Base-by-base conservation (phyloP, 2,888 invertebrate species). In the Eristalinus aeneus region DNA sequence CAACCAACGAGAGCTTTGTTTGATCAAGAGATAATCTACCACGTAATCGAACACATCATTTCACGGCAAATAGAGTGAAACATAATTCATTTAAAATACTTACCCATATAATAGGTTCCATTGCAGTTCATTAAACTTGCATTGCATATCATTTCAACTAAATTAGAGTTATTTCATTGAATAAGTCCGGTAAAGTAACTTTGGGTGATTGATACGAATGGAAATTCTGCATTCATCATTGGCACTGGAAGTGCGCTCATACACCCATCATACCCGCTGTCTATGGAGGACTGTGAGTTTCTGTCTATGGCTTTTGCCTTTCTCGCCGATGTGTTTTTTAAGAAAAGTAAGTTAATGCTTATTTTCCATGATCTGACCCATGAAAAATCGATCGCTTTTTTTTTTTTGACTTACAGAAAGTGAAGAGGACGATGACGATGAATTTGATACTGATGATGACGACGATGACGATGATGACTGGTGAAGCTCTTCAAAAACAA, bases 61-160 rank as follows among this genome's bases (percentile, higher is more conserved):
- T 67, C 5, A 20, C 11, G 12, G 54, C 22, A 68, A 68, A 68
- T 68, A 32, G 34, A 34, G 56, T 32, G 56, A 68, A 56, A 68
- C 54, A 16, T 56, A 32, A 32, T 54, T 10, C 8, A 65, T 65
- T 39, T 16, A 16, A 8, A 68, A 2, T n/a, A 16, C 8, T n/a
- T n/a, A 8, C 6, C 16, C 16, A 46, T n/a, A 16, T 46, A 46
- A 46, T 46, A 16, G 8, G 16, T 46, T 46, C 16, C 16, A 46
- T n/a, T 46, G 46, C 46, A 46, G 16, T 16, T 16, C 60, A 60
- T 60, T 60, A 60, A 31, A 20, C 8, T 31, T 31, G 27, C 12
- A 31, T 27, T 60, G 9, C 1, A 27, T n/a, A 22, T 27, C 60
- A 60, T 60, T 60, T n/a, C 11, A 1, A 6, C n/a, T 46, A 4